Conservation (phyloP, 2,888 invertebrate genomes). For the Hypolimnas misippus region DNA sequence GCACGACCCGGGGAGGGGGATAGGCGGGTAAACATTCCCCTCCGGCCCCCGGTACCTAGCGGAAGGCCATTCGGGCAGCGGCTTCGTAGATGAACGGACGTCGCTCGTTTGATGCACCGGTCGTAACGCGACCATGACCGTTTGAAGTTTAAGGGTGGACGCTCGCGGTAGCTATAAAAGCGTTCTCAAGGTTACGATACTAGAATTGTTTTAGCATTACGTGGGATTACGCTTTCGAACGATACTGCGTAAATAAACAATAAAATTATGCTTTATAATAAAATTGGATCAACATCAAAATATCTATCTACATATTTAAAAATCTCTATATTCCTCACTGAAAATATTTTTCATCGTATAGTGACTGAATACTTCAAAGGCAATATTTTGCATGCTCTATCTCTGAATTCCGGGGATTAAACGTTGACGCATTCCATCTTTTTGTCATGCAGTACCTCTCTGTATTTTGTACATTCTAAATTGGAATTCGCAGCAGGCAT, state of each 20-base stretch:
- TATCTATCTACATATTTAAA: no score
- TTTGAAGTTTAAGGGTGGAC: conserved; percentile 62
- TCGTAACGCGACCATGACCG: conserved; percentile 74
- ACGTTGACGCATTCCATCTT: conserved; percentile 23
- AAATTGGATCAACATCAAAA: no score
- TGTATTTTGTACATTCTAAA: conserved; percentile 9
- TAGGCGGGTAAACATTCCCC: conserved; percentile 74
- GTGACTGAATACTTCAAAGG: conserved; percentile 27
- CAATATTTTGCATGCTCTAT: conserved; percentile 28
- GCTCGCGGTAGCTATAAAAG: conserved; percentile 63
- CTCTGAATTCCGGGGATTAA: conserved; percentile 19
- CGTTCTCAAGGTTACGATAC: conserved; percentile 68
- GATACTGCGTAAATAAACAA: conserved; percentile 10
- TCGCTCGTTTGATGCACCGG: conserved; percentile 58
- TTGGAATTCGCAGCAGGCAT: conserved; percentile 3
- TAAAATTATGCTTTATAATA: neutral
- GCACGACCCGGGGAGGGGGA: conserved; percentile 63
- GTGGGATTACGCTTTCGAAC: conserved; percentile 1
- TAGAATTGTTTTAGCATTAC: conserved; percentile 33
- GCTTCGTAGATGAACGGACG: conserved; percentile 72
- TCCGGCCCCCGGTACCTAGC: conserved; percentile 53
- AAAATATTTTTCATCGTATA: conserved; percentile 19
- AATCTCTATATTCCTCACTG: conserved; percentile 7
- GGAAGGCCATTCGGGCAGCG: conserved; percentile 72
- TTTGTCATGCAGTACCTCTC: conserved; percentile 19